Base-by-base conservation (phyloP, 2,113 vertebrate genomes). In the Melierax canorus region DNA sequence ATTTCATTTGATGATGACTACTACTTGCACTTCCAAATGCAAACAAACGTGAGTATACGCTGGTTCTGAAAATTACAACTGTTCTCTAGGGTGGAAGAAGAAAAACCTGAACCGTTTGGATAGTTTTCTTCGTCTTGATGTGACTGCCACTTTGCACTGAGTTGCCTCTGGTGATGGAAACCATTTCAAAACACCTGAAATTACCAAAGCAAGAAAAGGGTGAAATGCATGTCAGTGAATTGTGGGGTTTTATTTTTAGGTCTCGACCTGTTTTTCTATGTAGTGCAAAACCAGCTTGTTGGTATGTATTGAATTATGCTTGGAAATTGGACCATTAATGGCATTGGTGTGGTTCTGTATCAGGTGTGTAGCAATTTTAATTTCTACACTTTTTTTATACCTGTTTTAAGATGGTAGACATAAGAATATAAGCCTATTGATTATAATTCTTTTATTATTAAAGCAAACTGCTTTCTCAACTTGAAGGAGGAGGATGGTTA, bases 321-420 rank as follows among this genome's bases (percentile, higher is more conserved):
- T 95, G 72, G 94, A 96, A 97, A 82, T 74, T 13, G 95, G 90
- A 96, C 90, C 77, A 26, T 87, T 94, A 82, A 66, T 94, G 75
- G 75, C 62, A 80, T 84, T 90, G 18, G 78, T 95, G 43, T 96
- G 85, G 60, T 94, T 97, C 80, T 96, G 19, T 92, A 66, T 94
- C 90, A 97, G 77, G 34, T 86, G 41, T 97, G 72, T 87, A 94
- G 50, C 34, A 51, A 60, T 86, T 91, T 59, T 75, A 91, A 97
- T 94, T 89, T 96, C 76, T 96, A 50, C 53, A 21, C 68, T 94
- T 97, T 88, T 64, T 66, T 7, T 7, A 19, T 91, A 78, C 71
- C 75, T 97, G 66, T 95, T 98, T 97, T 96, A 90, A 96, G 43
- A 86, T 96, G 68, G 92, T 60, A 92, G 80, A 93, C 77, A 48